These are phyloP conservation scores for Anastrepha ludens DNA, from an alignment of 1,140 invertebrate species.

Conservation along the genomic window DNA sequence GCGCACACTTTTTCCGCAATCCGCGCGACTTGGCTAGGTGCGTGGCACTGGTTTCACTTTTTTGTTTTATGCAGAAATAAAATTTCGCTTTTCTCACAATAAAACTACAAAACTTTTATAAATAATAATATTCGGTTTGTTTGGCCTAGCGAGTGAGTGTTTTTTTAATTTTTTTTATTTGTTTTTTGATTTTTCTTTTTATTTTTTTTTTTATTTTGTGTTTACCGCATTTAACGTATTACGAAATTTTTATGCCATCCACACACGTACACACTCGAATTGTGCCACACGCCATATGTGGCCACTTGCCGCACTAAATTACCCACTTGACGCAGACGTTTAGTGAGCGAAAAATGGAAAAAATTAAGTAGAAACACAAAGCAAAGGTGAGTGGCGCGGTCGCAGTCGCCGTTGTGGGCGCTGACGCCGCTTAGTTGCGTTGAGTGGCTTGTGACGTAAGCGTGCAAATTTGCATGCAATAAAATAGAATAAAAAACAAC, in stretches of 20 bases:
- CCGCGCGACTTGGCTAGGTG: background rate
- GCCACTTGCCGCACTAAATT: slow-evolving; percentile 40
- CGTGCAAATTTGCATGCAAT: slow-evolving; percentile 42
- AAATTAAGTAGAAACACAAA: background rate
- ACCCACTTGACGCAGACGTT: slow-evolving; percentile 44
- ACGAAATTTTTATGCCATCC: slow-evolving; percentile 3
- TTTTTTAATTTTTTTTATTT: too few species aligned
- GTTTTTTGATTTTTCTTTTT: too few species aligned
- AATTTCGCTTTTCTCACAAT: slow-evolving; percentile 15
- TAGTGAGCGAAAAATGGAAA: background rate
- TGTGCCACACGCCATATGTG: slow-evolving; percentile 43
- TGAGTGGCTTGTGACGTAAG: slow-evolving; percentile 42
- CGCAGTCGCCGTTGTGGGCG: background rate
- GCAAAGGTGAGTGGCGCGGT: slow-evolving; percentile 7
- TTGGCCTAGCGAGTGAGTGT: background rate
- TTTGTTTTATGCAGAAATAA: slow-evolving; percentile 29
- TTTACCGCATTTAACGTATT: background rate
- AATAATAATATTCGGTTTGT: slow-evolving; percentile 15
- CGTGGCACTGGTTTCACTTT: background rate
- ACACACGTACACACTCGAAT: background rate
- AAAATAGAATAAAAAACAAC: slow-evolving; percentile 14
- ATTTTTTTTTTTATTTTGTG: background rate
- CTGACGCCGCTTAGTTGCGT: background rate
- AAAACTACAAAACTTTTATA: background rate
- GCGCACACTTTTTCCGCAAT: background rate